These are phyloP conservation scores for Xestia ashworthii DNA, from an alignment of 2,888 invertebrate species.

Conservation along the genomic window DNA sequence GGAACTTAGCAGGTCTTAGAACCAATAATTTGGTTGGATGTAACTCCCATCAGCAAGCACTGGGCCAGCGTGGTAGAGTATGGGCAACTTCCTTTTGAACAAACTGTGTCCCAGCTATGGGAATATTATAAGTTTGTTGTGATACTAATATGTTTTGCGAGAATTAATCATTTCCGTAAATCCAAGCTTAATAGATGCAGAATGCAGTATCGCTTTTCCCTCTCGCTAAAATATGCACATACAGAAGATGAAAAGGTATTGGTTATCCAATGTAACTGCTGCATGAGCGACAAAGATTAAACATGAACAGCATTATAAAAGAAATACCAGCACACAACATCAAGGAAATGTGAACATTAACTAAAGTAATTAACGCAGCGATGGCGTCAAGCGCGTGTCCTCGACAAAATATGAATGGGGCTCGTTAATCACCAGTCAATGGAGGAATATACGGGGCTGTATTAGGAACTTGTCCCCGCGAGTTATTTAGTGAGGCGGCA, in stretches of 20 bases:
- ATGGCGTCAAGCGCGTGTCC: slow-evolving; percentile 43
- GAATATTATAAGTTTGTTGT: background rate
- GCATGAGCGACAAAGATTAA: background rate
- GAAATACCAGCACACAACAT: slow-evolving; percentile 20
- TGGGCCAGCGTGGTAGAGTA: background rate
- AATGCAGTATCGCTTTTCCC: background rate
- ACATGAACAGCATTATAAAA: background rate
- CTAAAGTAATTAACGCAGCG: slow-evolving; percentile 56
- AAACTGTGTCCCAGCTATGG: background rate
- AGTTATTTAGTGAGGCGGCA: slow-evolving; percentile 21
- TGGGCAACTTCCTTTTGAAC: background rate
- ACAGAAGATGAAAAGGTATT: background rate
- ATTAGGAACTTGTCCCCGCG: slow-evolving; percentile 18
- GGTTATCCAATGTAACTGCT: background rate
- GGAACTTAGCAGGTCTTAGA: background rate
- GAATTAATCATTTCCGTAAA: background rate
- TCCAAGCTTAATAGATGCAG: background rate
- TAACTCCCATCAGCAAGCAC: background rate
- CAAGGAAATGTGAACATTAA: slow-evolving; percentile 32
- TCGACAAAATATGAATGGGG: slow-evolving; percentile 63
- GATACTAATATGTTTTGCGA: background rate
- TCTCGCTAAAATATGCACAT: background rate
- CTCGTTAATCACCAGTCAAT: slow-evolving; percentile 59
- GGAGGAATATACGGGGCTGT: slow-evolving; percentile 25
- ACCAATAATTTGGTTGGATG: background rate